Conservation (phyloP, 2,888 invertebrate species). For the Acanthococcus lagerstroemiae region DNA sequence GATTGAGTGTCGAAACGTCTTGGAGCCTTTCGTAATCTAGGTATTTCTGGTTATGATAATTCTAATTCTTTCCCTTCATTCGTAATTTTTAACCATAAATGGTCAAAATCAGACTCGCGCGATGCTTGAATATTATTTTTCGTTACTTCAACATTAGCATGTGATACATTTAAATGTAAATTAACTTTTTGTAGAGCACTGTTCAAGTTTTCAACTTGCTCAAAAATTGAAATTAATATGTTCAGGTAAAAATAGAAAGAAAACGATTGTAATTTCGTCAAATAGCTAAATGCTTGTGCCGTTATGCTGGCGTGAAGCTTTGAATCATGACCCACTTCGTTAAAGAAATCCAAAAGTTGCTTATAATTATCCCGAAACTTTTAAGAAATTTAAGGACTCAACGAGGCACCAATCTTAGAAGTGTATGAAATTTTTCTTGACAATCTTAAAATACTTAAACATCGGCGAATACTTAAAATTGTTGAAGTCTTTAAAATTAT, state of each 20-base stretch:
- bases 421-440: too few relatives aligned
- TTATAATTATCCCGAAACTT: too few relatives aligned
- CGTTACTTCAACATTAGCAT: neutral
- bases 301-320: too few relatives aligned
- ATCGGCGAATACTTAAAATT: too few relatives aligned
- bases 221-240: neutral
- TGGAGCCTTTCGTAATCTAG: neutral
- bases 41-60: neutral
- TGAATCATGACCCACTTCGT: too few relatives aligned
- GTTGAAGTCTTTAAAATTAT: too few relatives aligned
- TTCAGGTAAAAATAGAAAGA: neutral
- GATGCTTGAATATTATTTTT: neutral
- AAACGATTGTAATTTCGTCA: neutral
- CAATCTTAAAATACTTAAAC: too few relatives aligned
- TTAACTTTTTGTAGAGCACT: neutral
- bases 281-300: too few relatives aligned
- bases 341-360: too few relatives aligned
- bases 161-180: neutral
- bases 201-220: neutral
- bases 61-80: too few relatives aligned
- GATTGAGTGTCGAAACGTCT: neutral
- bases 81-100: neutral
- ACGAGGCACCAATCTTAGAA: too few relatives aligned
- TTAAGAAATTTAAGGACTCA: neutral
- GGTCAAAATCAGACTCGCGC: too few relatives aligned